Evolutionary conservation across 2,113 vertebrate genomes (phyloP).

Genomic region (Mesembrinibis cayennensis): DNA sequence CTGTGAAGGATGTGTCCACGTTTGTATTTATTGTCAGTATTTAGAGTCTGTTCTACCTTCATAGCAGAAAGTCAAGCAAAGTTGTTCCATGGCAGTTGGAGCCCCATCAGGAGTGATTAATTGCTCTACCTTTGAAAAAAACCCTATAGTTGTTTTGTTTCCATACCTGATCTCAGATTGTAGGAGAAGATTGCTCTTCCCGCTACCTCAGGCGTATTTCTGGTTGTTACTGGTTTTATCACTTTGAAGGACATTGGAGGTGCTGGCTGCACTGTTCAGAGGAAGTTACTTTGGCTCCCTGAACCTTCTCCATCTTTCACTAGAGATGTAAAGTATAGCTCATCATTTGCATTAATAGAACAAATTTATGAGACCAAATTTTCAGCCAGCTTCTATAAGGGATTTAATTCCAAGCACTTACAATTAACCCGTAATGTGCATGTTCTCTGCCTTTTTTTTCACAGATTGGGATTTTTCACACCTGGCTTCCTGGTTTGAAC

Average conservation of each 20-base stretch:
- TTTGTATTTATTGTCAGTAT: background rate
- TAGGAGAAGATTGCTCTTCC: background rate
- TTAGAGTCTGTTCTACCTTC: background rate
- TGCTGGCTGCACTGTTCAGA: background rate
- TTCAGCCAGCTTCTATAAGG: background rate
- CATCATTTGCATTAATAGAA: background rate
- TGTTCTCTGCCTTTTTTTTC: background rate
- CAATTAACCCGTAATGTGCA: background rate
- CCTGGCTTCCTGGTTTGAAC: background rate
- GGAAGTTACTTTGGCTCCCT: background rate
- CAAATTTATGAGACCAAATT: background rate
- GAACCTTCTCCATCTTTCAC: background rate
- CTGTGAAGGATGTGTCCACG: background rate
- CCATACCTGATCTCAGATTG: background rate
- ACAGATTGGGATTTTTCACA: background rate
- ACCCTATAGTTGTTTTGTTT: fast-evolving
- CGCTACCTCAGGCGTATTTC: background rate
- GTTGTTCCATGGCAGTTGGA: background rate
- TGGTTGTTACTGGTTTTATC: background rate
- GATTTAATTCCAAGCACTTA: background rate
- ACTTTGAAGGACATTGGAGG: background rate
- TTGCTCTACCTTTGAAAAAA: background rate
- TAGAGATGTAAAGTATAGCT: background rate
- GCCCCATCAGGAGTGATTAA: background rate
- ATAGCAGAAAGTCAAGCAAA: background rate